Evolutionary conservation across 2,113 vertebrate species (phyloP).

Genomic region (Oncorhynchus nerka): DNA sequence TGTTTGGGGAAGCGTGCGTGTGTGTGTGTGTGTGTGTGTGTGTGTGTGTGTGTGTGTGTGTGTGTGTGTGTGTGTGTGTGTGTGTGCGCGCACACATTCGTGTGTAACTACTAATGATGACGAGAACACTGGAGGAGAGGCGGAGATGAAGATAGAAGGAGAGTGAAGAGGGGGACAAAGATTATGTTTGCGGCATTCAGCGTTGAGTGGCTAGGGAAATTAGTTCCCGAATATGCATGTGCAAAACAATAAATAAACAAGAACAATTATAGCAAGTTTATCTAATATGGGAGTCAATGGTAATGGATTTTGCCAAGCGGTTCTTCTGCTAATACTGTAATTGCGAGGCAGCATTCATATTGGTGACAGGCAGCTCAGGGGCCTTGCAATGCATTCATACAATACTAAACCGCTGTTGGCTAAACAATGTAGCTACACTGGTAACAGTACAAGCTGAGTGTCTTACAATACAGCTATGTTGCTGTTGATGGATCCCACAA

Average conservation of each 20-base stretch:
- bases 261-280: not conserved
- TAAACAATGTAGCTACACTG: not conserved
- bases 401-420: not conserved
- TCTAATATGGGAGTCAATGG: not conserved
- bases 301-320: not conserved
- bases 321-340: not conserved
- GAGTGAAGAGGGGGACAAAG: not conserved
- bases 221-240: not conserved
- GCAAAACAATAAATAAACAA: not conserved
- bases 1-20: not conserved
- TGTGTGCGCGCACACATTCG: not conserved
- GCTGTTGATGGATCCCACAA: slow-evolving; percentile 17
- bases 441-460: not conserved
- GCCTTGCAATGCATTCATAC: not conserved
- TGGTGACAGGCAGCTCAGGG: not conserved
- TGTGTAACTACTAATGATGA: slow-evolving; percentile 11
- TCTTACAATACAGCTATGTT: slow-evolving; percentile 3
- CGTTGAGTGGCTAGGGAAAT: slow-evolving; percentile 11
- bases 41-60: not conserved
- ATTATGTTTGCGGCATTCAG: not conserved
- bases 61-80: slow-evolving; percentile 1
- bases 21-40: not conserved
- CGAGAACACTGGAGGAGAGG: not conserved
- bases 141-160: not conserved
- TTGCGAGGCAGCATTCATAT: not conserved